Base-by-base conservation (phyloP, 2,888 invertebrate species). In the Drosophila differens region DNA sequence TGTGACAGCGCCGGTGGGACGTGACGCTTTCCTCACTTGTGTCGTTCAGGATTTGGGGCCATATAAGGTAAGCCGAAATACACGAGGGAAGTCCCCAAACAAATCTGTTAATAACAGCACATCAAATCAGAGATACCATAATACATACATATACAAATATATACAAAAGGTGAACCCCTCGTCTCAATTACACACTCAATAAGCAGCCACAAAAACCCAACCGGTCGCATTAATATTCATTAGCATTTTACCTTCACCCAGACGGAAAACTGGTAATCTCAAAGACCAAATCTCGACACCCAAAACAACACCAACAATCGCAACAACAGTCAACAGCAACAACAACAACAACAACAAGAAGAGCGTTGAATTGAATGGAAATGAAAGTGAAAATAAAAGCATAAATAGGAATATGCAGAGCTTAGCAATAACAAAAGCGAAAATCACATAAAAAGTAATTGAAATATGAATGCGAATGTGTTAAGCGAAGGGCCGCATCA, bases 1-100 rank as follows among this genome's bases (percentile, higher is more conserved):
- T 93, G 95, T 95, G 70, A 96, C 96, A 1, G 95, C 95, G 22
- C 95, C 96, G 3, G 94, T 96, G 65, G 96, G 96, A 63, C 93
- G 96, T 71, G 96, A 96, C 88, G 96, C 96, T 3, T 94, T 95
- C 4, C 94, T 96, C 64, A 95, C 95, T 19, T 96, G 96, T 89
- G 94, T 95, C 67, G 96, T 96, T 14, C 96, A 96, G 87, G 95
- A 96, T 91, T 93, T 96, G 76, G 95, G 95, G 70, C 95, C 95
- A 1, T 96, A 95, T 84, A 96, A 96, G 94, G 96, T 96, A 93
- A 93, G 47, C 47, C 47, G 85, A 74, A 33, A 33, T 19, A 22
- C 10, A 28, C 28, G 28, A 37, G n/a, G 16, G 28, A 32, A 39
- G 33, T 30, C 33, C 35, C 44, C 52, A 33, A 62, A 51, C 64